A percentile compares a stretch with the other conserved stretches of the same genome.
These are phyloP conservation scores for Caenorhabditis brenneri DNA, from an alignment of 1,140 invertebrate species.

Conservation along the genomic window DNA sequence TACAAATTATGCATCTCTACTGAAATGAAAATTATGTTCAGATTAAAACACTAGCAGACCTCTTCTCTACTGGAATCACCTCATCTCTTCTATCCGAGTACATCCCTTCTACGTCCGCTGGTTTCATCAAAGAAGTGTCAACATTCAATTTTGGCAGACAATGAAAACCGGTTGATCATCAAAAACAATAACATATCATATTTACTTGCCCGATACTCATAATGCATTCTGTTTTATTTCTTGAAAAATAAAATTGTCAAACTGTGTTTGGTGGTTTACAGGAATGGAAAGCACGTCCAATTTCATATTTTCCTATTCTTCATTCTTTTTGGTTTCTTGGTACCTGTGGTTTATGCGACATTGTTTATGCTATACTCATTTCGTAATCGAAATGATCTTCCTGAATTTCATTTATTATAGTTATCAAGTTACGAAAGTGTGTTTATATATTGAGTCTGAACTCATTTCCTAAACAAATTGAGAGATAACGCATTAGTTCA, in stretches of 20 bases:
- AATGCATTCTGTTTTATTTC: neutral
- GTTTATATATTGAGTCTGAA: slow-evolving; percentile 11
- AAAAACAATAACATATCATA: neutral
- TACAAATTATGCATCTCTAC: neutral
- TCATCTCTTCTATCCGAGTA: neutral
- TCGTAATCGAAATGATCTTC: neutral
- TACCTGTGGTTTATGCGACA: slow-evolving; percentile 1
- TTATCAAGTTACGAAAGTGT: neutral
- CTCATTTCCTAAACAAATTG: neutral
- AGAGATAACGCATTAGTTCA: neutral
- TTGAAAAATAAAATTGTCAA: neutral
- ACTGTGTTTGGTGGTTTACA: neutral
- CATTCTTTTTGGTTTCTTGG: neutral
- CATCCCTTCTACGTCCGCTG: neutral
- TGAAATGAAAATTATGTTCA: neutral
- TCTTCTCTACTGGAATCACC: neutral
- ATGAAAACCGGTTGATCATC: neutral
- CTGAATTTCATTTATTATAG: neutral
- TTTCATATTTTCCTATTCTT: neutral
- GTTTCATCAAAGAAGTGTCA: slow-evolving; percentile 30
- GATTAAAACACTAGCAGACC: slow-evolving; percentile 10
- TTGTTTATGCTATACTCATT: neutral
- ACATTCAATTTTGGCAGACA: slow-evolving; percentile 29
- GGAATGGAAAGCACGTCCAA: neutral
- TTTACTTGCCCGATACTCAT: slow-evolving; percentile 13